phyloP scores from a whole-genome alignment of 2,113 vertebrate genomes.

The Tetrax tetrax region DNA sequence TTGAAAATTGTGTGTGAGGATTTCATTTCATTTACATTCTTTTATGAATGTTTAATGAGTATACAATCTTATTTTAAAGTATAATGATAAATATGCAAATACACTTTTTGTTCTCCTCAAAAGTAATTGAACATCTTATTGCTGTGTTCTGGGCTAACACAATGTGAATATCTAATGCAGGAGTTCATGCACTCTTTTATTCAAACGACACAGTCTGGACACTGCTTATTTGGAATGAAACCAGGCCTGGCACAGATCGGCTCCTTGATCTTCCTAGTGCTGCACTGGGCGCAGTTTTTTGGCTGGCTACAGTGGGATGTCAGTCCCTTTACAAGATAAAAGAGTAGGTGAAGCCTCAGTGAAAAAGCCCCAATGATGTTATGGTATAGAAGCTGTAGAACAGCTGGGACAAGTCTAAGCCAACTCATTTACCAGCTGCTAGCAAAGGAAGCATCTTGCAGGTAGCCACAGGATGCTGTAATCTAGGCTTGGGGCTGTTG shows the following conservation, averaged over 20 bases:
- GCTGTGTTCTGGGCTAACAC: conserved; percentile 6
- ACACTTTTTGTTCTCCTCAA: conserved; percentile 26
- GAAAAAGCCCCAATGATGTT: rapidly evolving
- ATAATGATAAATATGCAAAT: conserved; percentile 69
- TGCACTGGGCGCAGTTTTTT: background rate
- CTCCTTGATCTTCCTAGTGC: background rate
- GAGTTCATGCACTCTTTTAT: background rate
- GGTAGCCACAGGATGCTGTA: background rate
- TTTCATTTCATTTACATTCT: conserved; percentile 40
- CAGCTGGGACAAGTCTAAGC: background rate
- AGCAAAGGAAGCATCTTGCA: background rate
- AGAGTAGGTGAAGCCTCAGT: background rate
- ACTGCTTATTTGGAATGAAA: background rate
- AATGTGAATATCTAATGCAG: conserved; percentile 17
- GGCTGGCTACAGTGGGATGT: background rate
- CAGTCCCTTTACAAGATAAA: background rate
- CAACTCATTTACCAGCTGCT: background rate
- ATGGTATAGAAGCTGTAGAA: background rate
- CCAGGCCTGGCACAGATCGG: background rate
- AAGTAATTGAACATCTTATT: conserved; percentile 52
- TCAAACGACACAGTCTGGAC: conserved; percentile 9
- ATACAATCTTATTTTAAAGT: conserved; percentile 66
- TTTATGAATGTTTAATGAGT: conserved; percentile 61
- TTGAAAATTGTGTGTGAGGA: conserved; percentile 44
- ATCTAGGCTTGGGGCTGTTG: background rate